phyloP scores from a whole-genome alignment of 2,888 invertebrate genomes.

The Bibio marci region DNA sequence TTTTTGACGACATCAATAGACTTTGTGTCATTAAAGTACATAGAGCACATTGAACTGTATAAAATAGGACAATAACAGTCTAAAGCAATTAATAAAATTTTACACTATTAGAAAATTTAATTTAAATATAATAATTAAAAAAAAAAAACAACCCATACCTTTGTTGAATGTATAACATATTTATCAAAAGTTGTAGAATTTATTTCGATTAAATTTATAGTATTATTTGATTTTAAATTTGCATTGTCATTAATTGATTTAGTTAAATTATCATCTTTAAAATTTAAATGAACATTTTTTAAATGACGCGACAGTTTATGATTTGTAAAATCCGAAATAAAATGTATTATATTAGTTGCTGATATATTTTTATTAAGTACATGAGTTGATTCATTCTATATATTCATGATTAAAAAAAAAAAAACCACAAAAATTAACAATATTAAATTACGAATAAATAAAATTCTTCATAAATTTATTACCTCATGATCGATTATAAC shows the following conservation, averaged over 20 bases:
- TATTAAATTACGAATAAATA: not conserved
- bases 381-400: slow-evolving; percentile 49
- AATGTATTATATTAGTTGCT: slow-evolving; percentile 14
- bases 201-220: slow-evolving; percentile 32
- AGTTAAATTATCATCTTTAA: too few relatives aligned
- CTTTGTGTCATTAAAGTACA: slow-evolving; percentile 52
- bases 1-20: slow-evolving; percentile 46
- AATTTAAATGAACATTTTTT: not conserved
- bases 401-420: not conserved
- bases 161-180: slow-evolving; percentile 39
- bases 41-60: slow-evolving; percentile 62
- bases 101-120: too few relatives aligned
- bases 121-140: too few relatives aligned
- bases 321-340: slow-evolving; percentile 1
- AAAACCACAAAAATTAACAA: not conserved
- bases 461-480: too few relatives aligned
- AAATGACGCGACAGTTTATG: slow-evolving; percentile 1
- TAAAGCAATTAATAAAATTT: too few relatives aligned
- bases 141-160: slow-evolving; percentile 39
- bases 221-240: not conserved
- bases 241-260: too few relatives aligned
- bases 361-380: slow-evolving; percentile 36
- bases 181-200: slow-evolving; percentile 45
- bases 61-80: slow-evolving; percentile 63
- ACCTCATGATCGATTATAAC: slow-evolving; percentile 58